Evolutionary conservation across 2,888 invertebrate genomes (phyloP).

Genomic region (Ganaspis brasiliensis): DNA sequence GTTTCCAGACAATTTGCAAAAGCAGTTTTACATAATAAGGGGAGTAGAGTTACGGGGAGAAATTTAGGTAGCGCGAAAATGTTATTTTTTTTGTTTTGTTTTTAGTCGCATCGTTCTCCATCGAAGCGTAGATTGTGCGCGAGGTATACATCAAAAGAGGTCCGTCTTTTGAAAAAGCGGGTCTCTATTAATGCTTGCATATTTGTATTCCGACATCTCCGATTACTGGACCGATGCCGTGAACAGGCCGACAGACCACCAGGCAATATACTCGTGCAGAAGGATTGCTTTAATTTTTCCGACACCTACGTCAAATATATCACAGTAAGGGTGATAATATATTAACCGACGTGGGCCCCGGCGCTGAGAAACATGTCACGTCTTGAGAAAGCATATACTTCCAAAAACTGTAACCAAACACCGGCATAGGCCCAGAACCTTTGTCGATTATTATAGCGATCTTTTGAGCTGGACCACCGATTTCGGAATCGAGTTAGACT

Average conservation of each 20-base stretch:
- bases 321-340: slow-evolving; percentile 73
- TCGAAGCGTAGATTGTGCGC: slow-evolving; percentile 18
- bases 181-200: slow-evolving; percentile 77
- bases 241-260: slow-evolving; percentile 74
- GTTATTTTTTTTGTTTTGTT: too few species aligned
- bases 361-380: slow-evolving; percentile 29
- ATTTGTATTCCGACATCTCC: slow-evolving; percentile 79
- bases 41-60: too few species aligned
- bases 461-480: slow-evolving; percentile 38
- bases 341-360: slow-evolving; percentile 63
- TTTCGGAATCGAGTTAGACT: slow-evolving; percentile 34
- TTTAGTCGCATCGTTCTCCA: slow-evolving; percentile 29
- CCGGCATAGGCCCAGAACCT: slow-evolving; percentile 10
- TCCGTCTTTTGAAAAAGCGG: slow-evolving; percentile 58
- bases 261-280: slow-evolving; percentile 64
- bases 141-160: slow-evolving; percentile 52
- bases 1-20: too few species aligned
- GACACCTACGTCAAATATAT: slow-evolving; percentile 77
- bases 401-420: slow-evolving; percentile 40
- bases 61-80: slow-evolving; percentile 7
- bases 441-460: slow-evolving; percentile 37
- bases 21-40: too few species aligned
- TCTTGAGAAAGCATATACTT: slow-evolving; percentile 12
- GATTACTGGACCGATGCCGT: slow-evolving; percentile 71
- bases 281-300: slow-evolving; percentile 79